Percentiles rank a stretch among this genome's conserved stretches.
Conservation (phyloP, 2,888 invertebrate species). For the Tinea semifulvella region DNA sequence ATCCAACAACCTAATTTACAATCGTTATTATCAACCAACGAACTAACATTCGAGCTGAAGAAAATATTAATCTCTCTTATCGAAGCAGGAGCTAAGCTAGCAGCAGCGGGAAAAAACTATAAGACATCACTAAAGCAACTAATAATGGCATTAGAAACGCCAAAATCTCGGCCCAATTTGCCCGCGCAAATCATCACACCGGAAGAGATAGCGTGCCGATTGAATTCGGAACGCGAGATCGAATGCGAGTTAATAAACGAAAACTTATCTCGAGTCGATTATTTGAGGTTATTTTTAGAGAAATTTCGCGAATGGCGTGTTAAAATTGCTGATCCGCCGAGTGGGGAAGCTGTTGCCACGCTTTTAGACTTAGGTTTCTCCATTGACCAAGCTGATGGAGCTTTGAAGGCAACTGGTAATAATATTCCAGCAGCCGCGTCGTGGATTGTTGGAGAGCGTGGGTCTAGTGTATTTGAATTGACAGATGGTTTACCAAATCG, state of each 20-base stretch:
- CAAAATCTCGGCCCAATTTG: constrained; percentile 28
- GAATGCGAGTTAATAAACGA: constrained; percentile 23
- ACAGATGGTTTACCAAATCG: constrained; percentile 52
- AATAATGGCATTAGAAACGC: constrained; percentile 46
- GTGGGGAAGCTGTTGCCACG: constrained; percentile 34
- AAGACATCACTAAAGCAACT: constrained; percentile 45
- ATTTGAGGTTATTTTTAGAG: constrained; percentile 44
- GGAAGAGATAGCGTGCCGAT: constrained; percentile 43
- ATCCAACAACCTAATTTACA: constrained; percentile 50
- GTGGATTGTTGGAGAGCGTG: constrained; percentile 51
- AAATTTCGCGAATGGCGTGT: constrained; percentile 48
- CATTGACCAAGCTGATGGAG: constrained; percentile 39
- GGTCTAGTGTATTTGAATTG: constrained; percentile 52
- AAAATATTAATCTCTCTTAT: constrained; percentile 55
- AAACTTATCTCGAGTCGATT: constrained; percentile 36
- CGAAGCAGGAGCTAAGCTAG: constrained; percentile 52
- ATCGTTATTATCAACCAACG: constrained; percentile 51
- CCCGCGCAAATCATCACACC: constrained; percentile 49
- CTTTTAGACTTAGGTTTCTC: constrained; percentile 47
- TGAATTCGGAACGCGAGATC: constrained; percentile 25
- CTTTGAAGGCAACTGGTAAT: constrained; percentile 43
- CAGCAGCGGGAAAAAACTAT: constrained; percentile 49
- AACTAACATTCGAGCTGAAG: constrained; percentile 44
- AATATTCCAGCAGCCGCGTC: constrained; percentile 56
- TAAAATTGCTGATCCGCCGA: constrained; percentile 41